A percentile compares a stretch with the other conserved stretches of the same genome.
These are phyloP conservation scores for Hedya salicella DNA, from an alignment of 2,888 invertebrate genomes.

Conservation along the genomic window DNA sequence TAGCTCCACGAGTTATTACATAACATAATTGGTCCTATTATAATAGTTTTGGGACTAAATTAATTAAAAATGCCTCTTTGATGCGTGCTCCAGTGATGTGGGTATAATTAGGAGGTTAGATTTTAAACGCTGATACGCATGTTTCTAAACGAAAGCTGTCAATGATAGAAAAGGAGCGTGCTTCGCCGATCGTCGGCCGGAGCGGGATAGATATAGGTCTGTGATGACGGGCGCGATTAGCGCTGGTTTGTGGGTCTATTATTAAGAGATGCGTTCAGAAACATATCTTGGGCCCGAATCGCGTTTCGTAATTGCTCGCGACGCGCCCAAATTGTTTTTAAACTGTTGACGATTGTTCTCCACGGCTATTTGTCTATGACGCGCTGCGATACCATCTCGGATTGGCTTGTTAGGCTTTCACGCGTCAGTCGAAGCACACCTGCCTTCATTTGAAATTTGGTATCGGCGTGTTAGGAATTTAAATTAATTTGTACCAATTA, in stretches of 20 bases:
- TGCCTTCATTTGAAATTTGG: slow-evolving; percentile 33
- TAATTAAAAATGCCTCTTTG: slow-evolving; percentile 82
- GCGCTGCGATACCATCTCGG: slow-evolving; percentile 70
- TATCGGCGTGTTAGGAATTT: slow-evolving; percentile 30
- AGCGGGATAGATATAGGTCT: slow-evolving; percentile 58
- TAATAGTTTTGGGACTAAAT: slow-evolving; percentile 83
- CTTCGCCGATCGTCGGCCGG: slow-evolving; percentile 50
- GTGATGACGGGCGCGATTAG: slow-evolving; percentile 71
- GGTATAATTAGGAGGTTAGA: slow-evolving; percentile 84
- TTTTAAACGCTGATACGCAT: slow-evolving; percentile 74
- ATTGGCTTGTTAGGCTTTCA: slow-evolving; percentile 68
- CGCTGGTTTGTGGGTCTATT: slow-evolving; percentile 71
- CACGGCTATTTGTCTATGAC: slow-evolving; percentile 81
- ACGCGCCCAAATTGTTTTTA: slow-evolving; percentile 81
- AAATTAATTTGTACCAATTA: slow-evolving; percentile 25
- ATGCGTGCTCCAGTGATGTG: slow-evolving; percentile 79
- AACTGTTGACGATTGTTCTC: slow-evolving; percentile 81
- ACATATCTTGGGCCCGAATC: slow-evolving; percentile 73
- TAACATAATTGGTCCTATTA: slow-evolving; percentile 82
- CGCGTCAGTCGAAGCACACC: slow-evolving; percentile 54
- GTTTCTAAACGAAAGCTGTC: slow-evolving; percentile 76
- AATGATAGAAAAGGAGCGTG: slow-evolving; percentile 62
- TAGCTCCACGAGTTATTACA: slow-evolving; percentile 81
- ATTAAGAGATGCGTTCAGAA: slow-evolving; percentile 80
- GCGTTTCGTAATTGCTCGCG: slow-evolving; percentile 79